Evolutionary conservation across 2,113 vertebrate species (phyloP).

Genomic region (Nycticebus coucang): DNA sequence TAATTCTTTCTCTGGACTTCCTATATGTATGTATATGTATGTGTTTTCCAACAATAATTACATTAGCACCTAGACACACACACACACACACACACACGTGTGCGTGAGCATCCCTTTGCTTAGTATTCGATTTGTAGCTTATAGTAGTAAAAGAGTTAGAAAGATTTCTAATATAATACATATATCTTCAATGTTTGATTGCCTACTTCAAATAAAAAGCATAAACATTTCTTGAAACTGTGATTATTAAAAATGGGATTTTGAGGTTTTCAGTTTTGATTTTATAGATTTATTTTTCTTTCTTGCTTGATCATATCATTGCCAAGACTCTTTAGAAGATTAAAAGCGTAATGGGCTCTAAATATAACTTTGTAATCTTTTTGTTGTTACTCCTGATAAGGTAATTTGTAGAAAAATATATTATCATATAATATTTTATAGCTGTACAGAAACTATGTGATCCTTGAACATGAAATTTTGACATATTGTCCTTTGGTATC

Average conservation of each 20-base stretch:
- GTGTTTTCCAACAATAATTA: not conserved
- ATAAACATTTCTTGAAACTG: not conserved
- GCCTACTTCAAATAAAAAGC: constrained; percentile 20
- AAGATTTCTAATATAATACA: not conserved
- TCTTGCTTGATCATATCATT: not conserved
- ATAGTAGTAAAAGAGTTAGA: not conserved
- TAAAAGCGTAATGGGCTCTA: not conserved
- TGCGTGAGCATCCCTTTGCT: not conserved
- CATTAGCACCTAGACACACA: not conserved
- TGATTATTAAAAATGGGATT: not conserved
- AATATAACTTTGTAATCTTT: not conserved
- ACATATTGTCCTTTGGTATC: not conserved
- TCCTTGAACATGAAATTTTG: not conserved
- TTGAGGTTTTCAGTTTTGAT: not conserved
- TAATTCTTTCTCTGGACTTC: not conserved
- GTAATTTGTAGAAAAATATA: not conserved
- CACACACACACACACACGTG: not conserved
- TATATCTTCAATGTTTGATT: not conserved
- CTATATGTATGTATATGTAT: not conserved
- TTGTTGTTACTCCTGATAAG: not conserved
- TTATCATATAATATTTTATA: not conserved
- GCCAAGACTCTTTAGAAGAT: constrained; percentile 2
- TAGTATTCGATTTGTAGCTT: not conserved
- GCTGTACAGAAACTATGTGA: not conserved
- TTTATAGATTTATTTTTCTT: constrained; percentile 15